These are phyloP conservation scores for Diogma glabrata DNA, from an alignment of 2,888 invertebrate genomes.

Conservation along the genomic window DNA sequence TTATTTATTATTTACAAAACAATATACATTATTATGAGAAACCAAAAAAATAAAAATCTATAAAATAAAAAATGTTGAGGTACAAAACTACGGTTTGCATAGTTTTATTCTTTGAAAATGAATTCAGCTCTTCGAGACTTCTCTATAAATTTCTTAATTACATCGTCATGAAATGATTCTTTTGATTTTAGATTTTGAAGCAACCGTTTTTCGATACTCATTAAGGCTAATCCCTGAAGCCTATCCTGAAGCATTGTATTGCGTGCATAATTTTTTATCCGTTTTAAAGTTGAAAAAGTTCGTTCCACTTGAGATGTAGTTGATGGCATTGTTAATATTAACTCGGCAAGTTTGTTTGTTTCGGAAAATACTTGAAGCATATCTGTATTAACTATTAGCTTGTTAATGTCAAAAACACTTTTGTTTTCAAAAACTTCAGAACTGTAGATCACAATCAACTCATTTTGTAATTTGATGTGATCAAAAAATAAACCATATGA, in stretches of 20 bases:
- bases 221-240: no score
- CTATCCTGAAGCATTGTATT: no score
- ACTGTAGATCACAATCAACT: background rate
- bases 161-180: slow-evolving; percentile 1
- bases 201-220: background rate
- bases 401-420: background rate
- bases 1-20: no score
- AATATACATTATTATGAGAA: no score
- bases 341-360: background rate
- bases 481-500: background rate
- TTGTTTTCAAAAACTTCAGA: no score
- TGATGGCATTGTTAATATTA: background rate
- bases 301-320: background rate
- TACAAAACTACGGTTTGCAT: no score
- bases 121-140: background rate
- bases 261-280: no score
- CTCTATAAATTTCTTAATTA: background rate
- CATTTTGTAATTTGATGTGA: background rate
- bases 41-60: no score
- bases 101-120: background rate
- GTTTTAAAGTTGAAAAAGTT: no score
- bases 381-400: background rate
- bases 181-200: background rate
- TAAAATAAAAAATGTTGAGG: no score
- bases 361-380: background rate